A percentile compares a stretch with the other conserved stretches of the same genome.
These are phyloP conservation scores for Acanthacorydalis orientalis DNA, from an alignment of 2,888 invertebrate genomes.

Conservation along the genomic window DNA sequence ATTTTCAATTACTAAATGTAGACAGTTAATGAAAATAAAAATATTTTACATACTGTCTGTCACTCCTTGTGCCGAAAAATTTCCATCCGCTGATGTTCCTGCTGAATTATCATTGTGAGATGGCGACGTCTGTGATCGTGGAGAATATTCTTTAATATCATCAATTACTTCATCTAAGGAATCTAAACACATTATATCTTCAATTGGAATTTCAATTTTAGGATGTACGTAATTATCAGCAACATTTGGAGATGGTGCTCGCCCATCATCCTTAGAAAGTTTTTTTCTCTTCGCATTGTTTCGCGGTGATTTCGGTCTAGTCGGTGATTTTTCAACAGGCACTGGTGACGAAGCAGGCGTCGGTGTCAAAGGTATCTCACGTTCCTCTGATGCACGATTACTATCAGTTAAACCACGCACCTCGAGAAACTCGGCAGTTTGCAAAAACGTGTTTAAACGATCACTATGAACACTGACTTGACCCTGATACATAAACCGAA, in stretches of 20 bases:
- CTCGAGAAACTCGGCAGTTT: slow-evolving; percentile 51
- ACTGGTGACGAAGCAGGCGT: neutral
- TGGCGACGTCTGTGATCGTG: too few species aligned
- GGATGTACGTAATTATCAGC: neutral
- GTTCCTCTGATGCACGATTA: slow-evolving; percentile 8
- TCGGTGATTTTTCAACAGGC: neutral
- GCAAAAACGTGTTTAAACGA: slow-evolving; percentile 58
- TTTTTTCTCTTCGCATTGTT: neutral
- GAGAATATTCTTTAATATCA: neutral
- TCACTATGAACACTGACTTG: slow-evolving; percentile 70
- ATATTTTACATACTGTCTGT: too few species aligned
- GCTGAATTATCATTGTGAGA: too few species aligned
- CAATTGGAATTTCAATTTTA: too few species aligned
- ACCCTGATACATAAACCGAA: slow-evolving; percentile 71
- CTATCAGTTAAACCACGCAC: slow-evolving; percentile 52
- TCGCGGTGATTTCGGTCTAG: neutral
- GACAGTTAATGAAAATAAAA: too few species aligned
- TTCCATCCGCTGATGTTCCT: too few species aligned
- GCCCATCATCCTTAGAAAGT: neutral
- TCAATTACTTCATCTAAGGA: neutral
- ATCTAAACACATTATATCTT: neutral
- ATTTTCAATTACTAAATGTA: too few species aligned
- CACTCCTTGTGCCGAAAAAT: too few species aligned
- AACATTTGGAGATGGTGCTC: neutral
- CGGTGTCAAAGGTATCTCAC: neutral